Evolutionary conservation across 2,797 vertebrate species (phyloP).

Genomic region (Borostomias antarcticus): DNA sequence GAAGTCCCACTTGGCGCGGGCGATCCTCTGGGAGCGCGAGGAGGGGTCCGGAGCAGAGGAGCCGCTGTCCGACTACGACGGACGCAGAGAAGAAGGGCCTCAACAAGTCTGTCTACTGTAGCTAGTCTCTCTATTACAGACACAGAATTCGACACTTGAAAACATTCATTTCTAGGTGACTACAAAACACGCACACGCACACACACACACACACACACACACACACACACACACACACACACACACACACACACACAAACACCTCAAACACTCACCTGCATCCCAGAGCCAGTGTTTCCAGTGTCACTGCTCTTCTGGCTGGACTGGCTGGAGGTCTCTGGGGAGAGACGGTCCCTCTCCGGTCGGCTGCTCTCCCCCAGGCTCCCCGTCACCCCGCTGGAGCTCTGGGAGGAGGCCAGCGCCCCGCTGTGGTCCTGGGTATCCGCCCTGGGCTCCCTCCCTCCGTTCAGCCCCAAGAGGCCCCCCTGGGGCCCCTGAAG

Average conservation of each 20-base stretch:
- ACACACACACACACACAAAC: not conserved
- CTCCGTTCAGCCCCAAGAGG: not conserved
- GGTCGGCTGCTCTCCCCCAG: conserved; percentile 48
- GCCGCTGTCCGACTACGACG: conserved; percentile 73
- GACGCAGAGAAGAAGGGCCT: conserved; percentile 10
- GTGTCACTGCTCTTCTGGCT: conserved; percentile 58
- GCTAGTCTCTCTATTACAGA: not conserved
- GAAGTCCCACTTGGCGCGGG: conserved; percentile 96
- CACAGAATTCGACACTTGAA: conserved; percentile 14
- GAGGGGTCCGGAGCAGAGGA: conserved; percentile 66
- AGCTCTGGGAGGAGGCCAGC: conserved; percentile 65
- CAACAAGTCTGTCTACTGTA: not conserved
- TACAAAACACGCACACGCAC: too few species aligned
- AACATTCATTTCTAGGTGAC: too few species aligned
- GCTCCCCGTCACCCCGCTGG: conserved; percentile 75
- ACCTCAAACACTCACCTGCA: conserved; percentile 60
- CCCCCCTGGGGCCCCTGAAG: conserved; percentile 18
- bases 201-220: too few species aligned
- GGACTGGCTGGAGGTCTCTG: conserved; percentile 66
- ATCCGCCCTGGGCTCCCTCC: conserved; percentile 46
- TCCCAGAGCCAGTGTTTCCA: conserved; percentile 50
- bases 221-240: not conserved
- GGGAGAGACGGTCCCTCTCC: conserved; percentile 64
- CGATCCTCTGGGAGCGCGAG: conserved; percentile 86
- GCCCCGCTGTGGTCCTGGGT: conserved; percentile 46